Percentiles rank a stretch among this genome's conserved stretches.
Evolutionary conservation across 2,797 vertebrate genomes (phyloP).

Genomic region (Enoplosus armatus): DNA sequence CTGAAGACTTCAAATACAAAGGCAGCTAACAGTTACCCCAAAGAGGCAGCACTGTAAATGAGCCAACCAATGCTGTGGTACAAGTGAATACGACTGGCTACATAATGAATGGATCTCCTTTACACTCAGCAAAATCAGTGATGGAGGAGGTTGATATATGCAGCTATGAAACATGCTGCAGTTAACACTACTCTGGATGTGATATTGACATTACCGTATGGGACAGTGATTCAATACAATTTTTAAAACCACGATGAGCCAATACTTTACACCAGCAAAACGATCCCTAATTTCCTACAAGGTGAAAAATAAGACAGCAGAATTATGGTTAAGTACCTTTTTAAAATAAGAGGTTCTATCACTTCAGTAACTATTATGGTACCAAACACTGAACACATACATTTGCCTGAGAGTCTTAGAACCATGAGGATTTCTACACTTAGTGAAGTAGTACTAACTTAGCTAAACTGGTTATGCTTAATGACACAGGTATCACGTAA

Average conservation of each 20-base stretch:
- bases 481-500: not conserved
- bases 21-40: conserved; percentile 6
- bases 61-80: conserved; percentile 25
- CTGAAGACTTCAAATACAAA: conserved; percentile 20
- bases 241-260: not conserved
- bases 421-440: too few relatives aligned
- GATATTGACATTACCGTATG: not conserved
- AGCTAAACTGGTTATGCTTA: not conserved
- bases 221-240: not conserved
- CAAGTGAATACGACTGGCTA: conserved; percentile 30
- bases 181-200: not conserved
- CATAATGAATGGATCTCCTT: conserved; percentile 25
- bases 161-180: conserved; percentile 10
- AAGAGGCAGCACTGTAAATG: conserved; percentile 13
- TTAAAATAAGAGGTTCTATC: not conserved
- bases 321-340: too few relatives aligned
- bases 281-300: not conserved
- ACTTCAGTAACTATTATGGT: not conserved
- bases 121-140: conserved; percentile 13
- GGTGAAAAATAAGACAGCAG: not conserved
- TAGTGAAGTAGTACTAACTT: not conserved
- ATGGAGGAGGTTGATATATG: conserved; percentile 1
- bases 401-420: conserved; percentile 7
- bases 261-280: not conserved
- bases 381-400: not conserved